Evolutionary conservation across 35 echinoderm and acorn worm species (phyloP).

Genomic region (Ptychodera flava): DNA sequence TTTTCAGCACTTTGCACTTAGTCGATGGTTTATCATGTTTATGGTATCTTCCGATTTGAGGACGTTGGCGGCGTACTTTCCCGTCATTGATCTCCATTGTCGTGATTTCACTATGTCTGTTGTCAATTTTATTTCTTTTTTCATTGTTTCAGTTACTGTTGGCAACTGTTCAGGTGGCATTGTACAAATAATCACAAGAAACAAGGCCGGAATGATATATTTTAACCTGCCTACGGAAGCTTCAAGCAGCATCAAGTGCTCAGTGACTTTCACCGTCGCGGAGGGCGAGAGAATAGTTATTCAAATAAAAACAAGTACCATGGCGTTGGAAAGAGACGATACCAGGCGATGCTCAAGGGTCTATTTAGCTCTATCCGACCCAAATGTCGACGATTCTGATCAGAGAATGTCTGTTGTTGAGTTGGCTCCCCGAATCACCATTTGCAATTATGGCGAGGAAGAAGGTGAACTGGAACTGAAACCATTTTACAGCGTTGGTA

Average conservation of each 20-base stretch:
- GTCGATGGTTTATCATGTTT: no score
- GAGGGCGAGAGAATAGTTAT: neutral
- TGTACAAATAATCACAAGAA: neutral
- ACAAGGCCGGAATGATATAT: neutral
- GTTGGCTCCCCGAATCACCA: neutral
- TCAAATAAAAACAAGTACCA: neutral
- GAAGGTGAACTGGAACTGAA: neutral
- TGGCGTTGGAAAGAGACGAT: neutral
- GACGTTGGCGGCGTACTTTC: no score
- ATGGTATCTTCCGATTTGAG: no score
- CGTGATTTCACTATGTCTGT: no score
- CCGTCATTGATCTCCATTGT: no score
- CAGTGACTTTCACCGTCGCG: neutral
- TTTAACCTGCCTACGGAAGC: neutral
- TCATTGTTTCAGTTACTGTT: neutral
- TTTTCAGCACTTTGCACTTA: no score
- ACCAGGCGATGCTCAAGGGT: neutral
- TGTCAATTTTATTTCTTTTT: no score
- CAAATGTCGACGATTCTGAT: neutral
- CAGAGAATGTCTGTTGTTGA: no score
- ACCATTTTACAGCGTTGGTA: neutral
- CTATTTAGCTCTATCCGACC: neutral
- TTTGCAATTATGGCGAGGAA: neutral
- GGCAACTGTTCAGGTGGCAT: neutral
- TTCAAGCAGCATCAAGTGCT: neutral